Base-by-base conservation (phyloP, 2,113 vertebrate genomes). In the Smithornis capensis region DNA sequence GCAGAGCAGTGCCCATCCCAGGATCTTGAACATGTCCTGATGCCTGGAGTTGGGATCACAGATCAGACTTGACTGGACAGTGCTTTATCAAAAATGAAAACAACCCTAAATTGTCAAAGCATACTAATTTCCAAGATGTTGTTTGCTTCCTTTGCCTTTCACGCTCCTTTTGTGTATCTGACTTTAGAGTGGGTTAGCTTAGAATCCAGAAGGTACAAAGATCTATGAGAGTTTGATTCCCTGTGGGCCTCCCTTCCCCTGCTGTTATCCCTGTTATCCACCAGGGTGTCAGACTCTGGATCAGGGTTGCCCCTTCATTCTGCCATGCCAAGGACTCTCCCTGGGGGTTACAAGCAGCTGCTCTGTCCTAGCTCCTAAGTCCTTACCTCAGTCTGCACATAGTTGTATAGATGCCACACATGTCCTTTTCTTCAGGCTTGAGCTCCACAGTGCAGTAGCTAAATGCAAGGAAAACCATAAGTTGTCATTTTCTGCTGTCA, bases 261-360 rank as follows among this genome's bases (percentile, higher is more conserved):
- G 9, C 44, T 68, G 49, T 3, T 21, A 47, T 47, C 45, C 19
- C 45, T 47, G 45, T 47, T 10, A 47, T 82, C 19, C n/a, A 45
- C 11, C 4, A 42, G 35, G 62, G 25, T 27, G 27, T 38, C 70
- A 60, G 40, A 40, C 40, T 40, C 40, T 40, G 40, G 18, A 17
- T 35, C 38, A 90, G 27, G 21, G 25, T 62, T 5, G 0, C 15
- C 28, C 40, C 16, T 87, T 67, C 47, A 60, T 12, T 6, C 62
- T 52, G 12, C 27, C 0, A 0, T 83, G 42, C 29, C 2, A 2
- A 24, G 4, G 14, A 6, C 4, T 14, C 9, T 81, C 38, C 12
- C 5, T 35, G 19, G 24, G 16, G 2, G 2, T 52, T 74, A 31
- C 14, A 29, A 52, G 27, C n/a, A n/a, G 3, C 5, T 37, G 15